phyloP scores from a whole-genome alignment of 2,888 invertebrate genomes.

The Scaptomyza polygonia region DNA sequence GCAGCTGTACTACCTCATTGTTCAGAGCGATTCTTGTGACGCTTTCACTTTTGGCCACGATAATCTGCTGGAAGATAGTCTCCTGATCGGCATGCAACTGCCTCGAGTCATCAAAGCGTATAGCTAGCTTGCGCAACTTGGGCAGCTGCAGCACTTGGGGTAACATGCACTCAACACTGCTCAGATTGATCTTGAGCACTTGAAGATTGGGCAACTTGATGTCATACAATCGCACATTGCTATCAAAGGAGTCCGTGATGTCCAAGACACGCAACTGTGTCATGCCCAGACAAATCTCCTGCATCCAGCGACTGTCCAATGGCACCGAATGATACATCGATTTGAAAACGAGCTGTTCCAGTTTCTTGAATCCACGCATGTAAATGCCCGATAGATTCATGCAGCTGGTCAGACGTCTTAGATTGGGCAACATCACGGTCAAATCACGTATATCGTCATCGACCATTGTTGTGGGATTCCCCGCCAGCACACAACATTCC shows the following conservation, averaged over 20 bases:
- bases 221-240: slow-evolving; percentile 49
- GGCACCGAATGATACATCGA: slow-evolving; percentile 69
- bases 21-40: slow-evolving; percentile 67
- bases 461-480: slow-evolving; percentile 59
- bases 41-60: slow-evolving; percentile 65
- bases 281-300: slow-evolving; percentile 68
- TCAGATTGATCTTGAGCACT: slow-evolving; percentile 69
- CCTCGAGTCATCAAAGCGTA: slow-evolving; percentile 63
- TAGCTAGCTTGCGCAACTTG: slow-evolving; percentile 56
- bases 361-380: slow-evolving; percentile 48
- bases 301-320: slow-evolving; percentile 58
- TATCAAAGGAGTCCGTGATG: slow-evolving; percentile 69
- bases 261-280: slow-evolving; percentile 51
- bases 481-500: slow-evolving; percentile 59
- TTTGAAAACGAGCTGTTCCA: slow-evolving; percentile 67
- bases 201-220: slow-evolving; percentile 68
- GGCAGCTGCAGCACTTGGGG: slow-evolving; percentile 60
- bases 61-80: slow-evolving; percentile 69
- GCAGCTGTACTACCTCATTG: slow-evolving; percentile 68
- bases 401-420: slow-evolving; percentile 58
- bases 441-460: slow-evolving; percentile 65
- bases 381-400: slow-evolving; percentile 66
- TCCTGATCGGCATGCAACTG: slow-evolving; percentile 65
- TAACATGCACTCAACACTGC: slow-evolving; percentile 58
- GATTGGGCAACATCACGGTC: slow-evolving; percentile 60